Evolutionary conservation across 2,113 vertebrate genomes (phyloP).

Genomic region (Myodes glareolus): DNA sequence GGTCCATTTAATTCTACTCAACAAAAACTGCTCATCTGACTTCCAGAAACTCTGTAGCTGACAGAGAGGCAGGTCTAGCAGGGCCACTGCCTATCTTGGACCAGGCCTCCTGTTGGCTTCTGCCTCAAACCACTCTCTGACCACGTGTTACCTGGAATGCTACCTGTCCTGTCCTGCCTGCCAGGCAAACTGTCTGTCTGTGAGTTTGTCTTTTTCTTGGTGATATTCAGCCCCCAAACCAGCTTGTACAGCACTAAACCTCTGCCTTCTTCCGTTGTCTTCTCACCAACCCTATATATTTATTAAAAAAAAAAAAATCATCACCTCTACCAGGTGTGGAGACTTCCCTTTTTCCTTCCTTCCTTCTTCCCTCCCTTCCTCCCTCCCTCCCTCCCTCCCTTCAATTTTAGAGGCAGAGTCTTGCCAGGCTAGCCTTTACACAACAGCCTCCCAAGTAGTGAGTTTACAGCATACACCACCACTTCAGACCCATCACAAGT

Average conservation of each 20-base stretch:
- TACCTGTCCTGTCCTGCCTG: neutral
- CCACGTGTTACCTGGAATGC: slow-evolving; percentile 67
- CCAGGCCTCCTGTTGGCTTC: slow-evolving; percentile 74
- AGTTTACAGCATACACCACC: neutral
- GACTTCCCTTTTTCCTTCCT: too few species aligned
- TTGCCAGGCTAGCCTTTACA: neutral
- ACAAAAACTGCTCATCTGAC: slow-evolving; percentile 92
- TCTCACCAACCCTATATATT: neutral
- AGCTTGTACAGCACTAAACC: neutral
- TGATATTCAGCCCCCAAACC: neutral
- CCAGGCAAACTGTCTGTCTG: neutral
- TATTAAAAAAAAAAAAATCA: neutral
- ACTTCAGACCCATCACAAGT: neutral
- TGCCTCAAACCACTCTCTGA: slow-evolving; percentile 47
- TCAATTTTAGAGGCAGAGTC: neutral
- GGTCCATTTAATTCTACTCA: slow-evolving; percentile 93
- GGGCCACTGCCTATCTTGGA: slow-evolving; percentile 72
- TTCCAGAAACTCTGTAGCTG: slow-evolving; percentile 91
- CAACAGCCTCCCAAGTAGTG: neutral
- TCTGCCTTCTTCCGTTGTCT: neutral
- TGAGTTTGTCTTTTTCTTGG: neutral
- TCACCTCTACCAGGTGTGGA: neutral
- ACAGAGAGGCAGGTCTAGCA: slow-evolving; percentile 90
- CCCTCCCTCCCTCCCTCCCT: neutral
- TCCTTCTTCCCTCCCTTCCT: neutral